A percentile compares a stretch with the other conserved stretches of the same genome.
Conservation (phyloP, 2,797 vertebrate genomes). For the Helarctos malayanus region DNA sequence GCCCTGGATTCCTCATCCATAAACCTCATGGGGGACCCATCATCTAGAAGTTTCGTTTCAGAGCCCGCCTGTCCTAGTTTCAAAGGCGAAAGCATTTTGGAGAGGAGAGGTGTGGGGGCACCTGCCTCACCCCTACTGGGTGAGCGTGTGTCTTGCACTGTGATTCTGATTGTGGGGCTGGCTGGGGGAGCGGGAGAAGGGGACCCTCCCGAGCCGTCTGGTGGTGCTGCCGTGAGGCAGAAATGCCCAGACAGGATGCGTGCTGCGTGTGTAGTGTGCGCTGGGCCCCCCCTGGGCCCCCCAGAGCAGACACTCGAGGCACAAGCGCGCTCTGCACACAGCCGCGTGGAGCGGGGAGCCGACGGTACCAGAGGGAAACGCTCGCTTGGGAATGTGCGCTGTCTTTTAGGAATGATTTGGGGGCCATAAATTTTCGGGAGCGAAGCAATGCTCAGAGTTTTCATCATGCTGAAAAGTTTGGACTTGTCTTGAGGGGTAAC, state of each 20-base stretch:
- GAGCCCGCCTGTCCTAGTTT: not conserved
- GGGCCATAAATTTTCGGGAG: slow-evolving; percentile 93
- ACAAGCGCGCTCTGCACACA: not conserved
- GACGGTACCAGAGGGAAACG: slow-evolving; percentile 91
- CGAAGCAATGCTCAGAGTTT: slow-evolving; percentile 90
- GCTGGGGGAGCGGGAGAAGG: not conserved
- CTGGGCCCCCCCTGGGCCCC: not conserved
- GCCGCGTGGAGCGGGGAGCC: slow-evolving; percentile 84
- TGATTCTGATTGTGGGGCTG: not conserved
- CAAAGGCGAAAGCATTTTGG: not conserved
- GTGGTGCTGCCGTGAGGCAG: not conserved
- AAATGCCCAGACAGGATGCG: not conserved
- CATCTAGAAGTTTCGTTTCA: not conserved
- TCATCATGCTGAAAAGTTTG: slow-evolving; percentile 93
- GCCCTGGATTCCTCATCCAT: not conserved
- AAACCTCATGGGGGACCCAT: not conserved
- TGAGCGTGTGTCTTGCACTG: accelerated
- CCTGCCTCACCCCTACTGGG: not conserved
- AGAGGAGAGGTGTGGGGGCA: not conserved
- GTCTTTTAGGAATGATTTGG: slow-evolving; percentile 93
- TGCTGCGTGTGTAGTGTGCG: accelerated
- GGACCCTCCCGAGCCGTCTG: not conserved
- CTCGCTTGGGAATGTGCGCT: slow-evolving; percentile 93
- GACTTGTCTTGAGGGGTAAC: slow-evolving; percentile 94
- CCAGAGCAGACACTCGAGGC: not conserved